Evolutionary conservation across 2,888 invertebrate species (phyloP), one percentile per base, ranked within the genome.

Genomic region (Cyclophora albipunctata): DNA sequence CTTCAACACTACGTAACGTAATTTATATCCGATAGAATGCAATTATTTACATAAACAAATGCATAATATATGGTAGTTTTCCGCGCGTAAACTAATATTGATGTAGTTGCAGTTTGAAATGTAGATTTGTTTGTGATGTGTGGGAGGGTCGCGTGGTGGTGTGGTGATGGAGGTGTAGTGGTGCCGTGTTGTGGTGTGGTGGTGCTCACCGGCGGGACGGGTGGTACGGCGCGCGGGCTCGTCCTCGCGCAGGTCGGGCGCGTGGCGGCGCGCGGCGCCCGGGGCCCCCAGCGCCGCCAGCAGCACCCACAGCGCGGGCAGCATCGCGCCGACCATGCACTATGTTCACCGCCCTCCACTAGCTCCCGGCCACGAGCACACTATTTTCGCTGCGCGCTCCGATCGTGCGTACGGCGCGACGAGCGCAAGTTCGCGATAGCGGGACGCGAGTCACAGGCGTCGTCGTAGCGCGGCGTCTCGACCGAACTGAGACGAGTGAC

Each of bases 121-220:
- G 3, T 5, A 6, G 5, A n/a, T 40, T 6, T 40, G 6, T 40
- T n/a, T 40, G 4, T 54, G 69, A 46, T 58, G 62, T 64, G 69
- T 66, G 63, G 64, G 64, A 56, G 42, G 34, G 42, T n/a, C 7
- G 43, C 45, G 43, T 33, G 46, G 46, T 43, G 49, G 86, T 89
- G 50, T 44, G 49, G 73, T 90, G 89, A 88, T 68, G 88, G 90
- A 70, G 85, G 85, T 58, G 51, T 88, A 73, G 60, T 69, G 81
- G 54, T 78, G 71, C 84, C 87, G 50, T 45, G 49, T 42, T 37
- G 49, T 45, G 40, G 50, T 42, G 45, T 4, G 47, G 42, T 46
- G 54, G 69, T 62, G 90, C 92, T 92, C 82, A 93, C 93, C 93
- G 81, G 92, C 92, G 69, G 92, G 91, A 59, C 92, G 88, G 64